Percentiles rank a stretch among this genome's conserved stretches.
phyloP scores from a whole-genome alignment of 2,113 vertebrate genomes.

The Thomomys bottae region DNA sequence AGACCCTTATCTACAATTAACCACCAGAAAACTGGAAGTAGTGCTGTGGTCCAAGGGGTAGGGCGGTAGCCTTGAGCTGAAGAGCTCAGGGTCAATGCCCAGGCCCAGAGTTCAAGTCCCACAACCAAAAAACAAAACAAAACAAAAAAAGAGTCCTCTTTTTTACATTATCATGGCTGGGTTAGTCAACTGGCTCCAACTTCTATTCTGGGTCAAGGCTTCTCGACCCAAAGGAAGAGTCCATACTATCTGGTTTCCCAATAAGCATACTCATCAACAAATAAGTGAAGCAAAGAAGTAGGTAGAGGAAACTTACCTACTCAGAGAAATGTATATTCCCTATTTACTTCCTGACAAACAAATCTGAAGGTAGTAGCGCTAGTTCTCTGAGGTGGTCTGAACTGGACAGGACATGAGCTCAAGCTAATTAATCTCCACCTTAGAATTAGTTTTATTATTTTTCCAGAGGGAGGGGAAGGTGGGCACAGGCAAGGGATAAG shows the following conservation, averaged over 20 bases:
- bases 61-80: no score
- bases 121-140: no score
- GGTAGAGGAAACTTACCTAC: neutral
- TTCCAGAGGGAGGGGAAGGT: neutral
- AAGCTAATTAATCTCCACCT: neutral
- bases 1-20: no score
- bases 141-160: no score
- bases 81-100: no score
- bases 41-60: no score
- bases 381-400: neutral
- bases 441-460: neutral
- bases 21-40: no score
- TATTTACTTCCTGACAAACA: neutral
- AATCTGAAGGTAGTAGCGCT: neutral
- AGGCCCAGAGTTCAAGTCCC: no score
- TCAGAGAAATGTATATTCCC: neutral
- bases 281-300: constrained; percentile 1
- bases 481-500: neutral
- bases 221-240: neutral
- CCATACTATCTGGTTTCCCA: neutral
- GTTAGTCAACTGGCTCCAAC: neutral
- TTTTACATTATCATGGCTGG: neutral
- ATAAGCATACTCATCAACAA: neutral
- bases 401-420: no score
- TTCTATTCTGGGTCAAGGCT: neutral